Evolutionary conservation across 2,797 vertebrate species (phyloP).

Genomic region (Rhinoraja longicauda): DNA sequence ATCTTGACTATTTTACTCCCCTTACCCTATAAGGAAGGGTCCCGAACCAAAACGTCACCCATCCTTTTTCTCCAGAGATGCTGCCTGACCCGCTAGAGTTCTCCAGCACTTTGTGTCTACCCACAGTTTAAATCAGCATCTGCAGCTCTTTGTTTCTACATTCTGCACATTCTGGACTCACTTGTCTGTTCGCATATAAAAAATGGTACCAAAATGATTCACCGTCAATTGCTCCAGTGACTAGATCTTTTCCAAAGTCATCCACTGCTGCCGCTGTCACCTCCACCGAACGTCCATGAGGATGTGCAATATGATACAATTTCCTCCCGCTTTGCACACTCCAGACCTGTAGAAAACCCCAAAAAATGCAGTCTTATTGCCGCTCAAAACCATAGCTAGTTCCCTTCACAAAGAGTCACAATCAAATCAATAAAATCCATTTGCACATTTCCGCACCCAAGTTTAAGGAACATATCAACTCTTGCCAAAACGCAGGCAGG

Average conservation of each 20-base stretch:
- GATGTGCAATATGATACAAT: slow-evolving; percentile 58
- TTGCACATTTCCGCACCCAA: background rate
- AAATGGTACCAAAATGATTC: slow-evolving; percentile 41
- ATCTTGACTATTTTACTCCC: no score
- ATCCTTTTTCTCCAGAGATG: no score
- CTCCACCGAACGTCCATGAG: slow-evolving; percentile 53
- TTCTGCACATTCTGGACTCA: no score
- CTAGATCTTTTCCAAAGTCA: slow-evolving; percentile 51
- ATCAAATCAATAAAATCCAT: background rate
- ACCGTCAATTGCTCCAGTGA: slow-evolving; percentile 61
- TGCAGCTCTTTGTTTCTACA: no score
- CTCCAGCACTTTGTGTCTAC: no score
- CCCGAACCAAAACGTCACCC: no score
- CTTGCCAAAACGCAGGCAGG: no score
- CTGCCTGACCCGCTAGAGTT: no score
- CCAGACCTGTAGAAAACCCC: slow-evolving; percentile 55
- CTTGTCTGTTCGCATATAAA: background rate
- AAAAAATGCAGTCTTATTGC: background rate
- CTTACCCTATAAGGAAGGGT: no score
- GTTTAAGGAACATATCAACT: background rate
- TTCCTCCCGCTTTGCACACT: slow-evolving; percentile 57
- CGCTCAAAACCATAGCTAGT: background rate
- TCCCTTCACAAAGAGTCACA: background rate
- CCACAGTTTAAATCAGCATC: no score
- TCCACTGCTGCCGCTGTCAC: slow-evolving; percentile 55